A percentile compares a stretch with the other conserved stretches of the same genome.
Evolutionary conservation across 2,113 vertebrate genomes (phyloP).

Genomic region (Albula goreensis): DNA sequence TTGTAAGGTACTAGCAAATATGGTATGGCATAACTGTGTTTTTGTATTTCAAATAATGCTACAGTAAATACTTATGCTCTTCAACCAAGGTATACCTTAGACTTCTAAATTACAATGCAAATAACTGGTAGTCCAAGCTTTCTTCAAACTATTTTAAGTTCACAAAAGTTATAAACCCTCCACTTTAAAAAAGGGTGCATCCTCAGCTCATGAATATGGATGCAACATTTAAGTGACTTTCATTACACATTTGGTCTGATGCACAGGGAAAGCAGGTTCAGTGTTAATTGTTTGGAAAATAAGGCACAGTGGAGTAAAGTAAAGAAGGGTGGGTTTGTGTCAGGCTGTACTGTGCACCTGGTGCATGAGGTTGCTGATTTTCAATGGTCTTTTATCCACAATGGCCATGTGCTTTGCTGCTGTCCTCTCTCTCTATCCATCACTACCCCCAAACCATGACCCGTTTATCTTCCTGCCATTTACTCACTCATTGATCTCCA

Average conservation of each 20-base stretch:
- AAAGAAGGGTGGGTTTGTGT: background rate
- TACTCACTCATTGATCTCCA: background rate
- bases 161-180: background rate
- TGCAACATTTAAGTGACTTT: constrained; percentile 19
- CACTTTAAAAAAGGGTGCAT: background rate
- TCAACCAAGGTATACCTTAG: no score
- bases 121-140: background rate
- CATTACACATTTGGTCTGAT: background rate
- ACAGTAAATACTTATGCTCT: no score
- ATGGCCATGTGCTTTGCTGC: background rate
- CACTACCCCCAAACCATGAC: background rate
- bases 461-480: background rate
- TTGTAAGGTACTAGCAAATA: no score
- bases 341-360: background rate
- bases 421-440: background rate
- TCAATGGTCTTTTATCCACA: background rate
- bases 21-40: no score
- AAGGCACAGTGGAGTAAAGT: background rate
- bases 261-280: background rate
- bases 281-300: constrained; percentile 7
- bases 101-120: no score
- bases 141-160: background rate
- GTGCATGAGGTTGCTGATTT: background rate
- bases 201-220: constrained; percentile 7
- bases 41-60: no score